Base-by-base conservation (phyloP, 2,888 invertebrate genomes). In the Bimastos eiseni region DNA sequence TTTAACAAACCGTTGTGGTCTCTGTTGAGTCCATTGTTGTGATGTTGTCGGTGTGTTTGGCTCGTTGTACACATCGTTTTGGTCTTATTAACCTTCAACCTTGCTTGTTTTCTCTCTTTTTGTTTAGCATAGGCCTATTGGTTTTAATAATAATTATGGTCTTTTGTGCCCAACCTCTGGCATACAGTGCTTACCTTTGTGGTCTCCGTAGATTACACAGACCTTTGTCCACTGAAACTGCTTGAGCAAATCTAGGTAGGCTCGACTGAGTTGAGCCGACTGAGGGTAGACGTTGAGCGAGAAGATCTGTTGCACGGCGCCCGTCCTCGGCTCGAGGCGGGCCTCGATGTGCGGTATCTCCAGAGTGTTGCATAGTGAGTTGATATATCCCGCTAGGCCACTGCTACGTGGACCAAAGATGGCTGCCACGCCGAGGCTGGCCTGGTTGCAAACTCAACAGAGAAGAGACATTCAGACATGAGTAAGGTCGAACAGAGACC, bases 371-470 rank as follows among this genome's bases (percentile, higher is more conserved):
- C 92, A 92, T 92, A 92, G 92, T 70, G 92, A 92, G 90, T 92
- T 92, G 89, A 92, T 92, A 89, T 92, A 92, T 33, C 88, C 89
- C 36, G 92, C 91, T 21, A 92, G 91, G 38, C 49, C 83, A 15
- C 91, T 88, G 89, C 89, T 90, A 19, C 90, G 89, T 21, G 92
- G 92, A 2, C 92, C 92, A 89, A 92, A 92, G 24, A 92, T 90
- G 84, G 92, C 92, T 8, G 92, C 92, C 37, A 92, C 91, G 21
- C 92, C 92, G 34, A 92, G 91, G 30, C 92, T 91, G 21, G 94
- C 93, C 91, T 94, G 94, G 88, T 93, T 92, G 92, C 95, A 95
- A 30, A 94, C 95, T 95, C 93, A 37, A 93, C 93, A 84, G 19
- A 33, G 33, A 84, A 1, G 19, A 84, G 1, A 34, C 6, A 83